These are phyloP conservation scores for Capitulum mitella DNA, from an alignment of 2,888 invertebrate species.

Conservation along the genomic window DNA sequence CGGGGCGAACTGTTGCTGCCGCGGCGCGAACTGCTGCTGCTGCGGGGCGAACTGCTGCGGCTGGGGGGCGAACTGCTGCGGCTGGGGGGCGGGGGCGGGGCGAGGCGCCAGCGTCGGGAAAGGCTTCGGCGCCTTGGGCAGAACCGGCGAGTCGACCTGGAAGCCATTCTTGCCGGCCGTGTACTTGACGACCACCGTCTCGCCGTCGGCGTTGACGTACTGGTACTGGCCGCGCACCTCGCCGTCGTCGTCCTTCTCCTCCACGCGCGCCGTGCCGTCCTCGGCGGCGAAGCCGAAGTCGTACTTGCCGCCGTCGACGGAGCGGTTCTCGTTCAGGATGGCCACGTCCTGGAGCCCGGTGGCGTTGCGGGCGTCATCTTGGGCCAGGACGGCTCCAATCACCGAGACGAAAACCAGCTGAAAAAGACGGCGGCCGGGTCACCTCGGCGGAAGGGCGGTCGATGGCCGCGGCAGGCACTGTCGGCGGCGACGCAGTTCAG, in stretches of 20 bases:
- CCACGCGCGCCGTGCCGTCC: neutral
- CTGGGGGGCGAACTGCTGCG: neutral
- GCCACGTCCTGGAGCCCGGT: neutral
- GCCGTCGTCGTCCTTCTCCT: neutral
- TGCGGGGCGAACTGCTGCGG: neutral
- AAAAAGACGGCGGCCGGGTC: too few relatives aligned
- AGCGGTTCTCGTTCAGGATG: slow-evolving; percentile 19
- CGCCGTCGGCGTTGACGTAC: neutral
- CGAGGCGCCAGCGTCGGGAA: neutral
- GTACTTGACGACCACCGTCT: slow-evolving; percentile 3
- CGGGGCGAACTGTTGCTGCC: neutral
- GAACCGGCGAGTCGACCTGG: neutral
- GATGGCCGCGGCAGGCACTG: too few relatives aligned
- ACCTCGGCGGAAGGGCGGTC: too few relatives aligned
- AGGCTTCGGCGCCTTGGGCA: neutral
- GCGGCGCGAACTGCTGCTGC: neutral
- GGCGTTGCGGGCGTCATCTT: neutral
- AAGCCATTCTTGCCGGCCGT: slow-evolving; percentile 15
- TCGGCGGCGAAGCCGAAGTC: slow-evolving; percentile 5
- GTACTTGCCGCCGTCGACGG: neutral
- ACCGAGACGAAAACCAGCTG: neutral
- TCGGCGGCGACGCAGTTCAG: too few relatives aligned
- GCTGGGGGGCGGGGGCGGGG: neutral
- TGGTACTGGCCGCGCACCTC: slow-evolving; percentile 14
- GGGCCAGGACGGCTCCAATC: slow-evolving; percentile 11